Evolutionary conservation across 2,113 vertebrate genomes (phyloP).

Genomic region (Zosterops hypoxanthus): DNA sequence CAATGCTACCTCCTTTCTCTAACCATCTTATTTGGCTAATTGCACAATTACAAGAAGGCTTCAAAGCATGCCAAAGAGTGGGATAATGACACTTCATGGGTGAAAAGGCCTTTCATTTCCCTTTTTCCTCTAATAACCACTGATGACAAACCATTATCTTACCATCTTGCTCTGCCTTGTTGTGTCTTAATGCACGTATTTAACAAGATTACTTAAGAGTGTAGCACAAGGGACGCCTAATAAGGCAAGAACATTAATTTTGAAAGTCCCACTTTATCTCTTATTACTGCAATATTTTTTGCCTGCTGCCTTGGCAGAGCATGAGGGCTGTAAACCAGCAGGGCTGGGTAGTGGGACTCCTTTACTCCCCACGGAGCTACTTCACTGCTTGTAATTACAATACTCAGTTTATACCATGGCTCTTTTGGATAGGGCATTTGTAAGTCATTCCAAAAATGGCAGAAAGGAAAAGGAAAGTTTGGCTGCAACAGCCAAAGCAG

Average conservation of each 20-base stretch:
- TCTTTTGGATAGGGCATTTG: background rate
- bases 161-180: background rate
- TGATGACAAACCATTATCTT: background rate
- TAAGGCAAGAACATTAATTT: background rate
- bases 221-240: background rate
- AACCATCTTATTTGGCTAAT: background rate
- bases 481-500: background rate
- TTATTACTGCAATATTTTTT: background rate
- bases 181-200: background rate
- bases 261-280: background rate
- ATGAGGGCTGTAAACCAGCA: background rate
- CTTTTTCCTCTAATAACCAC: background rate
- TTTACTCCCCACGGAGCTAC: background rate
- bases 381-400: background rate
- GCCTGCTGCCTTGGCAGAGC: background rate
- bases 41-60: background rate
- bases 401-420: accelerated
- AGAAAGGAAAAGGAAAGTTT: background rate
- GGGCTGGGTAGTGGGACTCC: background rate
- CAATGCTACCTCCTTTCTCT: background rate
- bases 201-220: background rate
- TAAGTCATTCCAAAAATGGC: background rate
- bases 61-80: background rate
- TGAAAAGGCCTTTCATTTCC: background rate
- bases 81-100: background rate